Base-by-base conservation (phyloP, 2,113 vertebrate genomes). In the Arvicanthis niloticus region DNA sequence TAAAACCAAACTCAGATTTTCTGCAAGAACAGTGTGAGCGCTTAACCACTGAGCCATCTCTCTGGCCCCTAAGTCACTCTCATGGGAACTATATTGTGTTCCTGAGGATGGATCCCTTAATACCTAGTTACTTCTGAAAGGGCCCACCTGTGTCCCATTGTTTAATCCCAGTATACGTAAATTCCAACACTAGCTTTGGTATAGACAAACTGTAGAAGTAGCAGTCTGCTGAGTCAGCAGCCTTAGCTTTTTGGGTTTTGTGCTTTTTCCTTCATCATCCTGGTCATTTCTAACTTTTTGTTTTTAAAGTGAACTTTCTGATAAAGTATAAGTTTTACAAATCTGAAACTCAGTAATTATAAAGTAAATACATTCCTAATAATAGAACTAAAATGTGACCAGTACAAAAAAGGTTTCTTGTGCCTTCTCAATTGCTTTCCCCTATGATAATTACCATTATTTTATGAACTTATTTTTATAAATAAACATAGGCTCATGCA, bases 231-330 rank as follows among this genome's bases (percentile, higher is more conserved):
- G 51, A 82, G 62, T 51, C 73, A 81, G 24, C 70, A 88, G 13
- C 48, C 16, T 95, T n/a, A 40, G 65, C 42, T 88, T 92, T 65
- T 88, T 37, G 45, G 88, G 16, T 88, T 65, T 91, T 37, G 58
- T 94, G 12, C 53, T 42, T 93, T 94, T 96, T 75, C 82, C 42
- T 92, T 29, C 9, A 53, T 81, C 31, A 34, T 91, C 93, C 65
- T 29, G 77, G 62, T 88, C 62, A 51, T 91, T 88, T 91, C 65
- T 65, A 88, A 48, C 76, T 45, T 48, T 51, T 78, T 78, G 42
- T 76, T 85, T 97, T 96, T 89, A 92, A 96, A 86, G 82, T 96
- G 91, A 89, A 70, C 10, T 93, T 86, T 53, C 58, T 19, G 31
- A 19, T 92, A n/a, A 96, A 90, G 31, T 91, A 45, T 93, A 89